Evolutionary conservation across 2,888 invertebrate genomes (phyloP).

Genomic region (Pharmacophagus antenor): DNA sequence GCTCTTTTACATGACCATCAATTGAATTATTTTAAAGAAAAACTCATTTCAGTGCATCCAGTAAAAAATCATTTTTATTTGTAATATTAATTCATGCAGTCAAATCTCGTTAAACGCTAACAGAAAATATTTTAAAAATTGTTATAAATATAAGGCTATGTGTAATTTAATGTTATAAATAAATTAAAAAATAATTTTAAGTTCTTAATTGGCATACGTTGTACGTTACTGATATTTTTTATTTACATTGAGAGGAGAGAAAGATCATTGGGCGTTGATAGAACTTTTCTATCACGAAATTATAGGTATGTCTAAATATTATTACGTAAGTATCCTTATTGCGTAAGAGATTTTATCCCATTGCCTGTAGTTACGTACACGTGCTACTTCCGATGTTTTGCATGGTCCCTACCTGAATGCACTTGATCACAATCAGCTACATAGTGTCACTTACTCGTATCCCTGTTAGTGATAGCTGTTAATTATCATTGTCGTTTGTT

Average conservation of each 20-base stretch:
- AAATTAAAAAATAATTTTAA: constrained; percentile 20
- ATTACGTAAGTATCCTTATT: constrained; percentile 65
- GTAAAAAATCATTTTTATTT: constrained; percentile 43
- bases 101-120: constrained; percentile 84
- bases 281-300: constrained; percentile 31
- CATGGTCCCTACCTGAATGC: constrained; percentile 43
- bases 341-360: constrained; percentile 60
- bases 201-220: constrained; percentile 33
- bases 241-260: constrained; percentile 52
- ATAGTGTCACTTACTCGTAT: constrained; percentile 30
- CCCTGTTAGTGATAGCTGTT: not conserved
- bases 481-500: not conserved
- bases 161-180: constrained; percentile 21
- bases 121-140: constrained; percentile 29
- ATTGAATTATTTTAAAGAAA: constrained; percentile 2
- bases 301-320: constrained; percentile 27
- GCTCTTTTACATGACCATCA: constrained; percentile 40
- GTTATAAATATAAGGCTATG: constrained; percentile 30
- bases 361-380: constrained; percentile 39
- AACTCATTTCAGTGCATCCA: constrained; percentile 7
- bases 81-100: constrained; percentile 73
- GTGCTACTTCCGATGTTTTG: constrained; percentile 48
- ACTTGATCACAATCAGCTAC: constrained; percentile 34
- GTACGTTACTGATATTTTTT: constrained; percentile 38
- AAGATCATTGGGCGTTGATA: constrained; percentile 53